Evolutionary conservation across 2,888 invertebrate genomes (phyloP), one percentile per base, ranked within the genome.

Genomic region (Nomada lathburiana): DNA sequence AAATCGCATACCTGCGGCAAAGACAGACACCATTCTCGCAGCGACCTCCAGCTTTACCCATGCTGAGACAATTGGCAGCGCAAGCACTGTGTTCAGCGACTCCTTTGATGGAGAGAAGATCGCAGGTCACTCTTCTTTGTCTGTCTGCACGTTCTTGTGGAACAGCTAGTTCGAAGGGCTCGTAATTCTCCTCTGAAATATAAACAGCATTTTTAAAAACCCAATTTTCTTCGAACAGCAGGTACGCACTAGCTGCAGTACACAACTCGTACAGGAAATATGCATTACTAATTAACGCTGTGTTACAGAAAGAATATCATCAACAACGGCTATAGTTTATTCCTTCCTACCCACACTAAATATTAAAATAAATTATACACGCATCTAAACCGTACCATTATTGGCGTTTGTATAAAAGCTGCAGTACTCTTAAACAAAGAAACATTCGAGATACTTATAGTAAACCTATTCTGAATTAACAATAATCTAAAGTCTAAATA

Each of bases 31-130:
- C 90, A 13, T 78, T 69, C 23, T 85, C 88, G 80, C 93, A 93
- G 5, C 87, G 82, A 59, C 93, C 93, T 7, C 93, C 93, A 29
- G 90, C 90, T 86, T 91, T 91, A 67, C 92, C 92, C 90, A 89
- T 88, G 63, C 83, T 85, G 9, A 93, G 75, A 73, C 93, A 93
- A 62, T 93, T 91, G 2, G 91, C 92, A 10, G 91, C 92, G 59
- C 93, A 93, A 23, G 92, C 92, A 20, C 88, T 84, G 63, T 92
- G 60, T 9, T 65, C 82, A 2, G 29, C 76, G 11, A 76, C 0
- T 53, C 90, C 91, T 13, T 83, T 84, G 57, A 84, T 79, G 10
- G 90, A 89, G 3, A 92, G 63, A 36, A 92, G 88, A 44, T 92
- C 91, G 50, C 93, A 92, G 29, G 92, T 92, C n/a, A 92, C 88